A percentile compares a stretch with the other conserved stretches of the same genome.
These are phyloP conservation scores for Sebastes baramenuke DNA, from an alignment of 2,797 vertebrate genomes.

Conservation along the genomic window DNA sequence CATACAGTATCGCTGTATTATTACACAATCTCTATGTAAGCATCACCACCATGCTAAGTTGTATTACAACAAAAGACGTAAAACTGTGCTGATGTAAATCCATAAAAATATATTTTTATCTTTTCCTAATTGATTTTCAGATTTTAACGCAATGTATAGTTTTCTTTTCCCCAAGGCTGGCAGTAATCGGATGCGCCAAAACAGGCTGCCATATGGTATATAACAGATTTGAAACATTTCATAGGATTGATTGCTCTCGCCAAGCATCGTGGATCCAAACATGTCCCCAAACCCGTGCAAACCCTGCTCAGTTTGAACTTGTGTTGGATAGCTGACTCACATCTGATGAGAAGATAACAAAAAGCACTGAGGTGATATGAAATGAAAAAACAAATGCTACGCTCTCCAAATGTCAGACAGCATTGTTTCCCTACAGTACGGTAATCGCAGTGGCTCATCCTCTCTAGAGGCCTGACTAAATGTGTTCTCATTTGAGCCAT, in stretches of 20 bases:
- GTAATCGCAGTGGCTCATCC: constrained; percentile 25
- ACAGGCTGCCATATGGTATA: background rate
- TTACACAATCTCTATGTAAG: constrained; percentile 5
- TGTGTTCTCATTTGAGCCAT: constrained; percentile 1
- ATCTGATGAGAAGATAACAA: constrained; percentile 37
- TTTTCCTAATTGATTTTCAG: background rate
- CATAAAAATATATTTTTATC: constrained; percentile 10
- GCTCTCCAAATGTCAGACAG: constrained; percentile 50
- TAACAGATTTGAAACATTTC: background rate
- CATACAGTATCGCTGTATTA: constrained; percentile 8
- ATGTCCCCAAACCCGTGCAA: constrained; percentile 21
- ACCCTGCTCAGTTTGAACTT: constrained; percentile 33
- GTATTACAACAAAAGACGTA: background rate
- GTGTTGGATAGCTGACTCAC: constrained; percentile 18
- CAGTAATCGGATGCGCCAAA: background rate
- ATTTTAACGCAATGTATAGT: background rate
- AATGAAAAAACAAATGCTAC: constrained; percentile 61
- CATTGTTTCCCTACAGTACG: constrained; percentile 37
- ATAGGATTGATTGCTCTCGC: background rate
- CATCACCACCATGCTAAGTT: constrained; percentile 7
- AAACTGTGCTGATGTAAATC: constrained; percentile 15
- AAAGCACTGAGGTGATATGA: constrained; percentile 34
- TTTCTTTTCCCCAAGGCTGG: background rate
- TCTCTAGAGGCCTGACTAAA: constrained; percentile 13
- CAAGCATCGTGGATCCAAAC: background rate